These are phyloP conservation scores for Microplitis demolitor DNA, from an alignment of 1,140 invertebrate genomes.

Conservation along the genomic window DNA sequence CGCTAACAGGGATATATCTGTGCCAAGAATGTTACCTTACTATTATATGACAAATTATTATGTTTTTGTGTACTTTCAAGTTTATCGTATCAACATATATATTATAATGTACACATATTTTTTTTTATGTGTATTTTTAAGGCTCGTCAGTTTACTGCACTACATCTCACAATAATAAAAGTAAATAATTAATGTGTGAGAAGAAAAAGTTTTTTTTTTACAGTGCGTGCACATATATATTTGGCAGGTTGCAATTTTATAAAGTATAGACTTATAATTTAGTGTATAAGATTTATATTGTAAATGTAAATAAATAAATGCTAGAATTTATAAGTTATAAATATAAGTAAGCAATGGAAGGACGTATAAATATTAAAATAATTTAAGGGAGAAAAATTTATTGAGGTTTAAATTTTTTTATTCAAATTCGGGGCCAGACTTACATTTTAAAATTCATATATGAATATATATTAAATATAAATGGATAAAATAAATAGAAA, in stretches of 20 bases:
- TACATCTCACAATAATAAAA: not conserved
- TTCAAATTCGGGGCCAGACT: conserved; percentile 57
- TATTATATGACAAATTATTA: conserved; percentile 24
- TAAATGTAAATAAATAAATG: conserved; percentile 46
- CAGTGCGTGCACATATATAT: conserved; percentile 6
- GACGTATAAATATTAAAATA: conserved; percentile 19
- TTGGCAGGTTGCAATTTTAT: conserved; percentile 32
- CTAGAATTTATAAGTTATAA: conserved; percentile 13
- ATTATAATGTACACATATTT: conserved; percentile 11
- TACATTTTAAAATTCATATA: conserved; percentile 53
- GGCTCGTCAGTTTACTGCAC: conserved; percentile 2
- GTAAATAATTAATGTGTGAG: not conserved
- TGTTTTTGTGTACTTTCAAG: conserved; percentile 14
- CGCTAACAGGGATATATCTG: conserved; percentile 33
- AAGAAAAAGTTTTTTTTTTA: not conserved
- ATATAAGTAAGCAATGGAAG: conserved; percentile 16
- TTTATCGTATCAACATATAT: not conserved
- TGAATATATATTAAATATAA: conserved; percentile 36
- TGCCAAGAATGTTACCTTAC: conserved; percentile 51
- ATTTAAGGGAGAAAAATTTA: conserved; percentile 8
- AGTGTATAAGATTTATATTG: conserved; percentile 37
- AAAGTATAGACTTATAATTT: conserved; percentile 45
- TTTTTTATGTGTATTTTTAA: not conserved
- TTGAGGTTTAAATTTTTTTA: conserved; percentile 46
- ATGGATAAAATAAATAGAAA: conserved; percentile 6